A percentile compares a stretch with the other conserved stretches of the same genome.
Conservation (phyloP, 2,113 vertebrate species). For the zebrafish (Danio rerio) region DNA sequence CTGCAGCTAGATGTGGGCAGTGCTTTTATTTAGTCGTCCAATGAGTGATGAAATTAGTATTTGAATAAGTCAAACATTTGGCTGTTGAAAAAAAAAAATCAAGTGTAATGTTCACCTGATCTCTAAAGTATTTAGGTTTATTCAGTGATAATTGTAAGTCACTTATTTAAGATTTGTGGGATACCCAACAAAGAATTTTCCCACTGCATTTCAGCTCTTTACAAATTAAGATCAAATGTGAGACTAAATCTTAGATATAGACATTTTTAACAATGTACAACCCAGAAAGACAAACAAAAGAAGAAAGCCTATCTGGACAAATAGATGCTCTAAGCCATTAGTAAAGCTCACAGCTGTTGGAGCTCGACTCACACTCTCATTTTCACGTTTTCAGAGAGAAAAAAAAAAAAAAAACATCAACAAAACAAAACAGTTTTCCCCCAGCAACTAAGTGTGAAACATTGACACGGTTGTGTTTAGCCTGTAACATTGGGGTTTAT, state of each 20-base stretch:
- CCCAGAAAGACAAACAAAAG: constrained; percentile 16
- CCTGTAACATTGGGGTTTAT: constrained; percentile 50
- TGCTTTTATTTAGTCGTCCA: not conserved
- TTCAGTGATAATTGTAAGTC: not conserved
- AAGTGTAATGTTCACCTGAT: not conserved
- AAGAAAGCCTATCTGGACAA: not conserved
- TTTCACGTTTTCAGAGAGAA: not conserved
- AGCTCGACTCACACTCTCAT: not conserved
- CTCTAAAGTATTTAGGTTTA: not conserved
- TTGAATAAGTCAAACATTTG: not conserved
- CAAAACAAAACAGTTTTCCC: not conserved
- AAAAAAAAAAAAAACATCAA: not conserved
- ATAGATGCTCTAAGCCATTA: constrained; percentile 13
- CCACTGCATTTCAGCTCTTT: not conserved
- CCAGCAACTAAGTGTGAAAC: constrained; percentile 19
- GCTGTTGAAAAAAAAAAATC: not conserved
- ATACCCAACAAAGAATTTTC: not conserved
- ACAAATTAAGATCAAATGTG: not conserved
- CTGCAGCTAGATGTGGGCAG: too few species aligned
- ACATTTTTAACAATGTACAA: not conserved
- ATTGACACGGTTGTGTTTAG: constrained; percentile 42
- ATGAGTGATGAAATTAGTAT: not conserved
- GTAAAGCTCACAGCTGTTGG: constrained; percentile 19
- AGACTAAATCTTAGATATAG: not conserved
- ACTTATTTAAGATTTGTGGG: not conserved